Conservation (phyloP, 2,888 invertebrate species). For the Cryptops parisi region DNA sequence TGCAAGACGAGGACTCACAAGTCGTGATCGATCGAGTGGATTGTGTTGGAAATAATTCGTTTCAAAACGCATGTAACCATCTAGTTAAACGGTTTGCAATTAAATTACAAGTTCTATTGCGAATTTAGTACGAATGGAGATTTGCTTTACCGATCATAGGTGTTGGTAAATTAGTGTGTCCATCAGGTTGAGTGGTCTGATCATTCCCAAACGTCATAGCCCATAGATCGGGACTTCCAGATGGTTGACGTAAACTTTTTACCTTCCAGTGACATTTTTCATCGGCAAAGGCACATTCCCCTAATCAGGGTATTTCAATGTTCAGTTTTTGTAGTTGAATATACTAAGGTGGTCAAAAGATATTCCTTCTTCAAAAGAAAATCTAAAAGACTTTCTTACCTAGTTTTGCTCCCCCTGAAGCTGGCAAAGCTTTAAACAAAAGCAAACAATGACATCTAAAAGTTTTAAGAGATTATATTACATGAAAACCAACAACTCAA, state of each 20-base stretch:
- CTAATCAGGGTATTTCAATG: slow-evolving; percentile 22
- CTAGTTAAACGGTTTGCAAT: slow-evolving; percentile 1
- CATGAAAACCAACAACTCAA: no score
- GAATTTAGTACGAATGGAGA: no score
- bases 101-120: no score
- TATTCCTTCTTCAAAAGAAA: no score
- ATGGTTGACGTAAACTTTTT: slow-evolving; percentile 14
- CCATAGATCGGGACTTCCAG: slow-evolving; percentile 17
- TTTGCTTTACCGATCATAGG: slow-evolving; percentile 14
- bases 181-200: slow-evolving; percentile 9
- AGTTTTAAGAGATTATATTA: no score
- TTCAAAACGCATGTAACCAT: slow-evolving; percentile 18
- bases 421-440: slow-evolving; percentile 32
- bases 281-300: slow-evolving; percentile 44
- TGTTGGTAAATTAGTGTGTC: slow-evolving; percentile 14
- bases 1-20: slow-evolving; percentile 21
- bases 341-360: neutral
- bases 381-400: neutral
- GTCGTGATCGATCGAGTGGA: slow-evolving; percentile 34
- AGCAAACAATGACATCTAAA: neutral
- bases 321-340: neutral
- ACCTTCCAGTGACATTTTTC: slow-evolving; percentile 42
- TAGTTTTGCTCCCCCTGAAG: neutral
- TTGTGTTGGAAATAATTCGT: slow-evolving; percentile 17
- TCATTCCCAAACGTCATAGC: slow-evolving; percentile 6